These are phyloP conservation scores for Gonioctena quinquepunctata DNA, from an alignment of 1,140 invertebrate genomes.

Conservation along the genomic window DNA sequence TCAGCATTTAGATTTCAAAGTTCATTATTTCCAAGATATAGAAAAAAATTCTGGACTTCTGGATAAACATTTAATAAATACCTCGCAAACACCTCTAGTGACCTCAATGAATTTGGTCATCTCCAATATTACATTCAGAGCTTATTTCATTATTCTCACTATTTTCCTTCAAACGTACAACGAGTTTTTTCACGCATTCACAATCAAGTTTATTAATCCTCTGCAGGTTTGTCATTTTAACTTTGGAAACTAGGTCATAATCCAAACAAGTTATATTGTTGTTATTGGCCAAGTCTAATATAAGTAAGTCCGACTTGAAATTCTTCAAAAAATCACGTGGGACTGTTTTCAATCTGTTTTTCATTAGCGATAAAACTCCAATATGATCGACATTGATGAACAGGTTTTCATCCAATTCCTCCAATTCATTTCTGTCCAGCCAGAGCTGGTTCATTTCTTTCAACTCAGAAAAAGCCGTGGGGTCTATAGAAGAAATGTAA, in stretches of 20 bases:
- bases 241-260: constrained; percentile 24
- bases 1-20: no score
- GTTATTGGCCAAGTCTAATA: constrained; percentile 32
- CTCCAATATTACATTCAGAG: constrained; percentile 4
- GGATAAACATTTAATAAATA: no score
- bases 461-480: constrained; percentile 37
- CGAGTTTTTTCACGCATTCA: constrained; percentile 22
- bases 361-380: constrained; percentile 32
- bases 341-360: constrained; percentile 36
- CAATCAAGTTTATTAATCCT: constrained; percentile 30
- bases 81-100: no score
- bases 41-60: no score
- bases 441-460: constrained; percentile 36
- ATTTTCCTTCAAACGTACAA: not conserved
- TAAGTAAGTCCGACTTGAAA: constrained; percentile 16
- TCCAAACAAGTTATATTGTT: constrained; percentile 32
- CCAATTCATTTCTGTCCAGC: constrained; percentile 43
- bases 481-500: constrained; percentile 37
- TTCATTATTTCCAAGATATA: no score
- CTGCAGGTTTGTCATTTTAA: constrained; percentile 21
- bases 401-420: constrained; percentile 22
- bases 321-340: constrained; percentile 23
- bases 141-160: constrained; percentile 10
- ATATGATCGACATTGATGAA: constrained; percentile 35
- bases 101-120: no score